Evolutionary conservation across 2,113 vertebrate species (phyloP), one percentile per base, ranked within the genome.

Genomic region (Rana temporaria): DNA sequence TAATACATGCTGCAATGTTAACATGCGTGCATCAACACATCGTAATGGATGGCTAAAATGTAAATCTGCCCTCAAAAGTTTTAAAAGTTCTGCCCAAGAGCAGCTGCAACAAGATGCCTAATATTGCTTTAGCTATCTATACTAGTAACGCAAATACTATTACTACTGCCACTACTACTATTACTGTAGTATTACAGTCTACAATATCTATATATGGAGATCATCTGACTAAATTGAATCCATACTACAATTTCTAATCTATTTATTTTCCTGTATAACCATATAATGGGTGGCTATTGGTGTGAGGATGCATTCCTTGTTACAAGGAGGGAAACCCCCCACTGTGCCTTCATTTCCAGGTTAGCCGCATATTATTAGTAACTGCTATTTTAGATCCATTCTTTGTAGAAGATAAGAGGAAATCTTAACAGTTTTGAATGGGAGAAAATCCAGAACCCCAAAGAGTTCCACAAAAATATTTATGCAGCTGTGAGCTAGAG

Each of bases 401-500:
- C 19, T 57, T 6, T 26, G 24, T 79, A 4, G 5, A 16, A 48
- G n/a, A 79, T 62, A 62, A 19, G 68, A 74, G 79, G 79, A 71
- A 53, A n/a, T 53, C 30, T 53, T 12, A 42, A 1, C 14, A 22
- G 48, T 74, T 19, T 17, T 57, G 38, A 60, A 71, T 11, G 56
- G 53, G 63, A 75, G 17, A 38, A 30, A 22, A 5, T 2, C 6
- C n/a, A 17, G 26, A n/a, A n/a, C 6, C 48, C 62, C 6, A 11
- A 2, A 42, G 56, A 20, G 55, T 22, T 6, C 9, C 12, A 60
- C 34, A 30, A n/a, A 38, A 73, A 74, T 73, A 74, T 82, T 82
- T 66, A 66, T 65, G 4, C 79, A 82, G 79, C 79, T 82, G 79
- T 38, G 65, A 15, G 6, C 57, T 9, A 8, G 67, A 81, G 69